Evolutionary conservation across 1,140 invertebrate genomes (phyloP), one percentile per base, ranked within the genome.

Genomic region (Diprion similis): DNA sequence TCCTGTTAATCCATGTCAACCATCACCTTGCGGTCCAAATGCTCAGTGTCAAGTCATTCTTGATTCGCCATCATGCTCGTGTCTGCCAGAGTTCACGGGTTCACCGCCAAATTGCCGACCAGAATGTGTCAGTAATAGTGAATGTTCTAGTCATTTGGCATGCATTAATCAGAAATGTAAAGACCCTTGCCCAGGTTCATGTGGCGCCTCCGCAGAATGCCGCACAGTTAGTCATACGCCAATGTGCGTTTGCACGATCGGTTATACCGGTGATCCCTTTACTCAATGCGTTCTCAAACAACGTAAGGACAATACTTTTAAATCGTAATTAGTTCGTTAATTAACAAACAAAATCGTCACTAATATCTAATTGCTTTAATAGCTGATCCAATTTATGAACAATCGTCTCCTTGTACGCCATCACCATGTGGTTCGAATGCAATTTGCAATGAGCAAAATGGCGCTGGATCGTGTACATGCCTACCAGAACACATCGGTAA

Each of bases 11-110:
- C 91, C 92, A 15, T 94, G 93, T 78, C 83, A 89, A 69, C 92
- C 92, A 68, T 92, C 92, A 68, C 92, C 92, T 19, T 95, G 94
- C 86, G 93, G 93, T 71, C 90, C 92, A 11, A 92, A 94, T 83
- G 89, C 93, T 8, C 83, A 91, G 80, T 95, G 94, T 80, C 88
- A 89, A 83, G 84, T 89, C 66, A 79, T 90, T 68, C 90, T 90
- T 70, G 89, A 90, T 59, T 87, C 88, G 51, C 90, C 92, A 2
- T 91, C 90, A 1, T 95, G 94, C 78, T 90, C 91, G 59, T 94
- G 93, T 86, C 83, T 91, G 77, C 80, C 89, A 15, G 89, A 90
- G 78, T 93, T 89, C 80, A 85, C 90, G n/a, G 92, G 92, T 73
- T 76, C 82, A 64, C 92, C 92, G 45, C 92, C 92, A 15, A 91